Evolutionary conservation across 30 jellyfish, hydroid and myxozoan species (phyloP).

Genomic region (Catostylus mosaicus): DNA sequence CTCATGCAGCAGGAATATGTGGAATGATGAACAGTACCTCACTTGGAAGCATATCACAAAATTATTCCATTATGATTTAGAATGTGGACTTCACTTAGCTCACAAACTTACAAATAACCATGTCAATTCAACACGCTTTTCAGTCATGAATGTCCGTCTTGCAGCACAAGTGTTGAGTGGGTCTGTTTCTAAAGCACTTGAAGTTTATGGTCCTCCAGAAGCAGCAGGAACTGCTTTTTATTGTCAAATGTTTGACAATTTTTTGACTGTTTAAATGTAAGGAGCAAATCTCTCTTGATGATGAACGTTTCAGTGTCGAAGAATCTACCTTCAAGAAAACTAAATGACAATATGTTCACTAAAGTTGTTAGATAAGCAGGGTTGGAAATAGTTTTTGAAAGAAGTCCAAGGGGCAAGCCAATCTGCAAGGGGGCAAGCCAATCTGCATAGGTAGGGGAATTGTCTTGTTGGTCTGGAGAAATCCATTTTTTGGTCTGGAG

Average conservation of each 20-base stretch:
- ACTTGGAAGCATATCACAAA: conserved; percentile 64
- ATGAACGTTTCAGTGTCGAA: too few relatives aligned
- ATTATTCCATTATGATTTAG: conserved; percentile 49
- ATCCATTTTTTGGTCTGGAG: too few relatives aligned
- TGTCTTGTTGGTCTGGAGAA: too few relatives aligned
- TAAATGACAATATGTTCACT: too few relatives aligned
- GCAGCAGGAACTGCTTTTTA: conserved; percentile 43
- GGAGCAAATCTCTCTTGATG: not conserved
- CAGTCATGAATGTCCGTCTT: conserved; percentile 61
- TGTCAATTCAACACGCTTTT: conserved; percentile 23
- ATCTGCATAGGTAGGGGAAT: too few relatives aligned
- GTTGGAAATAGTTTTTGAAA: too few relatives aligned
- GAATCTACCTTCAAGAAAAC: too few relatives aligned
- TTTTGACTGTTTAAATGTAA: conserved; percentile 10
- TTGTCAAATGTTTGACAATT: conserved; percentile 38
- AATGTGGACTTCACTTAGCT: conserved; percentile 57
- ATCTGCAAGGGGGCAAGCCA: too few relatives aligned
- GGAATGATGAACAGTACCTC: conserved; percentile 42
- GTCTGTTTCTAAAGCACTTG: conserved; percentile 40
- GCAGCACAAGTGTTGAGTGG: conserved; percentile 76
- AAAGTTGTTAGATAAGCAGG: too few relatives aligned
- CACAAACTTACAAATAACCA: conserved; percentile 46
- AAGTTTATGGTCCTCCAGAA: conserved; percentile 57
- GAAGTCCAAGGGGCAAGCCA: too few relatives aligned
- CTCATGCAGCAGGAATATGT: conserved; percentile 43